phyloP scores from a whole-genome alignment of 64 coral and sea anemone species.

The Montipora cactus region DNA sequence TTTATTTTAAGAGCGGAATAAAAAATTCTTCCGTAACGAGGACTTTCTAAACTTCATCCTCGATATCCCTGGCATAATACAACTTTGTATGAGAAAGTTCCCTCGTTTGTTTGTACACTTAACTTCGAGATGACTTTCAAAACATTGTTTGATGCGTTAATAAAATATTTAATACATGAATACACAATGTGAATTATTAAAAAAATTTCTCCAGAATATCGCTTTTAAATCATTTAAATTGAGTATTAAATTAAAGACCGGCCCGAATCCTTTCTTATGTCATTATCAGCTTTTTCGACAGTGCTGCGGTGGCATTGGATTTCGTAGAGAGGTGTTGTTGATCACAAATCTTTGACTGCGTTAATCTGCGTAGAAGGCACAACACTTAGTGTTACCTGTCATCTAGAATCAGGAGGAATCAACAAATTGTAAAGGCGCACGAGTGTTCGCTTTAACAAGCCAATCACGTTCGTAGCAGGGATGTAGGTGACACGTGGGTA shows the following conservation, averaged over 20 bases:
- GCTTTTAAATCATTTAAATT: slow-evolving; percentile 67
- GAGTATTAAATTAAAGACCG: slow-evolving; percentile 49
- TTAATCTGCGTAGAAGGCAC: neutral
- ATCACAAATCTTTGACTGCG: slow-evolving; percentile 16
- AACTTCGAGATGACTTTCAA: slow-evolving; percentile 91
- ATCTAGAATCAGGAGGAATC: slow-evolving; percentile 52
- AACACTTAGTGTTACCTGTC: slow-evolving; percentile 44
- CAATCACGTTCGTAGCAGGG: slow-evolving; percentile 45
- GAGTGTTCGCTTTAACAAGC: slow-evolving; percentile 42
- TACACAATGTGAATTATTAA: slow-evolving; percentile 73
- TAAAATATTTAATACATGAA: slow-evolving; percentile 81
- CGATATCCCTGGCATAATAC: neutral
- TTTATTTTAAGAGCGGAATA: slow-evolving; percentile 23
- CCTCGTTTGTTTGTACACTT: slow-evolving; percentile 62
- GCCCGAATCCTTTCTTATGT: slow-evolving; percentile 7
- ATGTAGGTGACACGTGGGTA: slow-evolving; percentile 71
- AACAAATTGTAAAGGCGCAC: slow-evolving; percentile 57
- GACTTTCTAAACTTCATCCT: neutral
- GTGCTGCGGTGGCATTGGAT: slow-evolving; percentile 41
- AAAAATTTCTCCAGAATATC: slow-evolving; percentile 54
- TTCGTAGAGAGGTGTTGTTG: neutral
- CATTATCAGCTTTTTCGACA: slow-evolving; percentile 14
- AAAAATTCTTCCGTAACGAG: slow-evolving; percentile 21
- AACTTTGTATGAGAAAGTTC: slow-evolving; percentile 2
- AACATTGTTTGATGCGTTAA: slow-evolving; percentile 61